A percentile compares a stretch with the other conserved stretches of the same genome.
phyloP scores from a whole-genome alignment of 1,140 invertebrate species.

The Leucophenga varia region DNA sequence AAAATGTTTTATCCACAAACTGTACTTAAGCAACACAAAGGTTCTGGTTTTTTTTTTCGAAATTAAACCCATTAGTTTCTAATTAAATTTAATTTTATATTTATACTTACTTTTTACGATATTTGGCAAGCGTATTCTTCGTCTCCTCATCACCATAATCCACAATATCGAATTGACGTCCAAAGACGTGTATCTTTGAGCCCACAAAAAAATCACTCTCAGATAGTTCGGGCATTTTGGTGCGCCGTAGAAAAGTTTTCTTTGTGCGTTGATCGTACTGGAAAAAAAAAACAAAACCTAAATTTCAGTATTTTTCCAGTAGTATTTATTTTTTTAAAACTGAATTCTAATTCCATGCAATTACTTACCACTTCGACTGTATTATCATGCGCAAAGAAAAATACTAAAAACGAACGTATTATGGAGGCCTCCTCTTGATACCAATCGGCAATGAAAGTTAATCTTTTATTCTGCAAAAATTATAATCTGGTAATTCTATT shows the following conservation, averaged over 20 bases:
- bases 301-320: too few relatives aligned
- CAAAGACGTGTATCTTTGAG: constrained; percentile 74
- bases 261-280: constrained; percentile 77
- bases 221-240: constrained; percentile 68
- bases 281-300: too few relatives aligned
- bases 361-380: constrained; percentile 72
- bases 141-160: constrained; percentile 75
- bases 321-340: too few relatives aligned
- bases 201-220: constrained; percentile 75
- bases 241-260: constrained; percentile 74
- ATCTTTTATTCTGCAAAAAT: constrained; percentile 11
- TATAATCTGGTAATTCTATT: too few relatives aligned
- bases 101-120: constrained; percentile 63
- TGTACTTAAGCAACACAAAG: constrained; percentile 75
- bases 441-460: constrained; percentile 77
- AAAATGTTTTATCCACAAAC: constrained; percentile 64
- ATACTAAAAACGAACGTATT: constrained; percentile 71
- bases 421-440: constrained; percentile 74
- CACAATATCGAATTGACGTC: constrained; percentile 73
- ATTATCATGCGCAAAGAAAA: constrained; percentile 73
- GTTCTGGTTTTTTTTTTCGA: too few relatives aligned
- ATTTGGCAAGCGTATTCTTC: constrained; percentile 61
- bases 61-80: constrained; percentile 3
- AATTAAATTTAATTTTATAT: neutral
- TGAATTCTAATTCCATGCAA: too few relatives aligned